phyloP scores from a whole-genome alignment of 37 sponge, comb jelly and placozoan species.

The Halichondria panicea region DNA sequence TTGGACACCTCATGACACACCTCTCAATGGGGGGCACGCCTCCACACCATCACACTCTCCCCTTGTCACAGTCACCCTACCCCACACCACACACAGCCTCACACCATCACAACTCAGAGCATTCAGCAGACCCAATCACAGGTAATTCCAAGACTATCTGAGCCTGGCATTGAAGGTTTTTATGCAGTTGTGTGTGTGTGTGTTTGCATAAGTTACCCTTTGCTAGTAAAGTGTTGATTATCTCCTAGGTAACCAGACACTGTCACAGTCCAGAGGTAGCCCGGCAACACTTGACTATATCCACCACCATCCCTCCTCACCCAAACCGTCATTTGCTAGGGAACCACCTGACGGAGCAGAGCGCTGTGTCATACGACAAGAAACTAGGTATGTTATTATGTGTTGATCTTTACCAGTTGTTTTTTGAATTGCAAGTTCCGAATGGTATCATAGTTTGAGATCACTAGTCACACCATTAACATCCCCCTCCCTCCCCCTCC shows the following conservation, averaged over 20 bases:
- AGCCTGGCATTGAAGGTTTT: too few relatives aligned
- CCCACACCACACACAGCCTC: not conserved
- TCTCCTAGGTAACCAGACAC: not conserved
- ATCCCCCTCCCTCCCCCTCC: too few relatives aligned
- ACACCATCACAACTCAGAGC: too few relatives aligned
- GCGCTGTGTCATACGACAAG: conserved; percentile 33
- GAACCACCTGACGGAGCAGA: conserved; percentile 75
- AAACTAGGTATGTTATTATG: conserved; percentile 17
- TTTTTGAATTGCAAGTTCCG: not conserved
- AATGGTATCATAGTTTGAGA: not conserved
- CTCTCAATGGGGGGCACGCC: not conserved
- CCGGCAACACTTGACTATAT: not conserved
- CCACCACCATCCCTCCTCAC: conserved; percentile 38
- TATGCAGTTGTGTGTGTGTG: too few relatives aligned
- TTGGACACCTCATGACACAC: conserved; percentile 23
- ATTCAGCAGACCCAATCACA: not conserved
- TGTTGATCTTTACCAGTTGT: not conserved
- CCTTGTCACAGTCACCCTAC: not conserved
- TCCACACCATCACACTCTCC: conserved; percentile 20
- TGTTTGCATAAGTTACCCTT: too few relatives aligned
- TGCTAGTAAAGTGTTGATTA: too few relatives aligned
- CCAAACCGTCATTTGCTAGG: conserved; percentile 54
- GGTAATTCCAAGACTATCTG: too few relatives aligned
- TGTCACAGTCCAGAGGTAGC: too few relatives aligned
- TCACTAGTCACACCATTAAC: not conserved